phyloP scores from a whole-genome alignment of 2,888 invertebrate genomes.

The Acronicta aceris region DNA sequence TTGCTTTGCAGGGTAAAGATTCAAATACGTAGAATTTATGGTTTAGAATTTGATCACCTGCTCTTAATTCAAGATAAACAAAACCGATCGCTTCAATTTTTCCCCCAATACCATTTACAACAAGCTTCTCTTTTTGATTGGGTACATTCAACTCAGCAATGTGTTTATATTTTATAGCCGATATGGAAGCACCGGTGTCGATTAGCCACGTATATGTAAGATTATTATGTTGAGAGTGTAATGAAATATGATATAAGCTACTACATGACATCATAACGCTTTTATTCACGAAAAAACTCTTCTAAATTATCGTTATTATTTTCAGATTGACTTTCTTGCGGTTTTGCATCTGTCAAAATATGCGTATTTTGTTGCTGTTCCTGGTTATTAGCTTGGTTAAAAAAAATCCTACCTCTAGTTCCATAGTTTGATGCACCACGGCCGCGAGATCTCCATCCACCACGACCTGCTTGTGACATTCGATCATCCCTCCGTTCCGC shows the following conservation, averaged over 20 bases:
- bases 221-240: slow-evolving; percentile 1
- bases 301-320: neutral
- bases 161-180: slow-evolving; percentile 9
- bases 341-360: neutral
- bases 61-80: neutral
- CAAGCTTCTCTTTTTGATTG: neutral
- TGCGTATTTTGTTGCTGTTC: slow-evolving; percentile 2
- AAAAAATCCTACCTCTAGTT: neutral
- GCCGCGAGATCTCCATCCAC: neutral
- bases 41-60: neutral
- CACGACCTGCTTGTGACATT: no score
- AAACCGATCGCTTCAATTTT: slow-evolving; percentile 12
- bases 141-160: slow-evolving; percentile 2
- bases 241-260: slow-evolving; percentile 5
- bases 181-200: slow-evolving; percentile 13
- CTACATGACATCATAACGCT: slow-evolving; percentile 5
- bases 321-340: slow-evolving; percentile 5
- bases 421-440: neutral
- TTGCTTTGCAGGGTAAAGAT: slow-evolving; percentile 11
- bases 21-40: slow-evolving; percentile 17
- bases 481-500: no score
- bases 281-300: slow-evolving; percentile 20
- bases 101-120: slow-evolving; percentile 14
- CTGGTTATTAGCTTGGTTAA: neutral
- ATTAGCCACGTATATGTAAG: slow-evolving; percentile 4